Base-by-base conservation (phyloP, 2,113 vertebrate genomes). In the Etheostoma spectabile region DNA sequence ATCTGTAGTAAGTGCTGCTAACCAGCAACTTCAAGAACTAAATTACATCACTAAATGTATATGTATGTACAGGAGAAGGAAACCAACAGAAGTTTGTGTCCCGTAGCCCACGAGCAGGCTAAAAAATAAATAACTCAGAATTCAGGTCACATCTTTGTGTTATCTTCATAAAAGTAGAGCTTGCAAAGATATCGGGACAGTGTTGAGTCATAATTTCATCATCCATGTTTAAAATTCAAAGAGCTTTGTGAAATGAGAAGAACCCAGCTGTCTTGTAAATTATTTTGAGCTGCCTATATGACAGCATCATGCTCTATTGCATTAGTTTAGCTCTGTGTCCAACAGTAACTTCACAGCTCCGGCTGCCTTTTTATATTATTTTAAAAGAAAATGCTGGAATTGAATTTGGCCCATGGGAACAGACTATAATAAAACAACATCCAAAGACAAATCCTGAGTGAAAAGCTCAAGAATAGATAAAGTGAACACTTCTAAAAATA, bases 131-230 rank as follows among this genome's bases (percentile, higher is more conserved):
- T 21, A 21, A 0, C 24, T 72, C 8, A 38, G 33, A 59, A 74
- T 51, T 74, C 62, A 79, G 65, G 13, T 59, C 56, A 48, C 22
- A 18, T 42, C n/a, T 22, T 65, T 13, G 4, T 71, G 4, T 59
- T 72, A 64, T 84, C 62, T 38, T 69, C n/a, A 35, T 33, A 12
- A 46, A 73, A 60, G 19, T 57, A 38, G 8, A 33, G 61, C 59
- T 53, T 4, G 16, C n/a, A 73, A 35, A 63, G 55, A 79, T 27
- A 59, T 3, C 21, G 27, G 42, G 52, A 51, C 22, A 12, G 27
- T 7, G 77, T 86, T 84, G 83, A 81, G 69, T 86, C 83, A 81
- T 61, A 35, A 51, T 84, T 86, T 86, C 80, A 86, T 88, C 86
- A 84, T 15, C 64, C 56, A 3, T 60, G 51, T 82, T 76, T 55